Evolutionary conservation across 2,113 vertebrate species (phyloP).

Genomic region (Piaya cayana): DNA sequence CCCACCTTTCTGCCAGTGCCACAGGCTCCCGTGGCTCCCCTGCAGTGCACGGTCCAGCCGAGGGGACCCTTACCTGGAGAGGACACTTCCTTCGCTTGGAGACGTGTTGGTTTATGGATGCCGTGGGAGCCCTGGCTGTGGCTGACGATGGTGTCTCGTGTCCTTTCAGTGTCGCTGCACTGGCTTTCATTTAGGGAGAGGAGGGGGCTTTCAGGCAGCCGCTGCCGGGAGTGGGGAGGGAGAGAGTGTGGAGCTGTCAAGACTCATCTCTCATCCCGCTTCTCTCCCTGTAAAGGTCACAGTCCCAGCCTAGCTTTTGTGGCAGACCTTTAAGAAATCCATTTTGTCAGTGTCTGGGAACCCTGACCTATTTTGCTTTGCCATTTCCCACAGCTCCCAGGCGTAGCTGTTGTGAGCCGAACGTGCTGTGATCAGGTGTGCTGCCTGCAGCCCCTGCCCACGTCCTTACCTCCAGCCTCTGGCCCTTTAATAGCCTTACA

Average conservation of each 20-base stretch:
- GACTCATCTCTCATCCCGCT: not conserved
- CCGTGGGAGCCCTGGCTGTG: not conserved
- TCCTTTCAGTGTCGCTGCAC: not conserved
- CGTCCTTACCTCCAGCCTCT: not conserved
- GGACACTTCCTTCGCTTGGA: not conserved
- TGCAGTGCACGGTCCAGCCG: fast-evolving
- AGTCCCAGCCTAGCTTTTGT: not conserved
- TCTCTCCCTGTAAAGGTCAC: conserved; percentile 65
- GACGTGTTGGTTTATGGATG: not conserved
- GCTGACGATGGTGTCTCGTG: not conserved
- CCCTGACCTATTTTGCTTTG: conserved; percentile 49
- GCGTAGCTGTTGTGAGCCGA: not conserved
- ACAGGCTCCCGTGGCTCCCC: not conserved
- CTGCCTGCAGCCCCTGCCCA: not conserved
- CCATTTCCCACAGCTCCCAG: conserved; percentile 36
- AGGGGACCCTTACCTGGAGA: not conserved
- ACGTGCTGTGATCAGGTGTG: not conserved
- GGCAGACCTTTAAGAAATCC: conserved; percentile 59
- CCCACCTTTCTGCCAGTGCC: not conserved
- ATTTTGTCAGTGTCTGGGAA: conserved; percentile 38
- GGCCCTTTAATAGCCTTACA: not conserved
- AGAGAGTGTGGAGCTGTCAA: not conserved
- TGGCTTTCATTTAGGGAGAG: not conserved
- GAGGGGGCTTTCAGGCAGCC: not conserved
- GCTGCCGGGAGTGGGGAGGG: not conserved